Evolutionary conservation across 2,888 invertebrate species (phyloP).

Genomic region (Drymonia ruficornis): DNA sequence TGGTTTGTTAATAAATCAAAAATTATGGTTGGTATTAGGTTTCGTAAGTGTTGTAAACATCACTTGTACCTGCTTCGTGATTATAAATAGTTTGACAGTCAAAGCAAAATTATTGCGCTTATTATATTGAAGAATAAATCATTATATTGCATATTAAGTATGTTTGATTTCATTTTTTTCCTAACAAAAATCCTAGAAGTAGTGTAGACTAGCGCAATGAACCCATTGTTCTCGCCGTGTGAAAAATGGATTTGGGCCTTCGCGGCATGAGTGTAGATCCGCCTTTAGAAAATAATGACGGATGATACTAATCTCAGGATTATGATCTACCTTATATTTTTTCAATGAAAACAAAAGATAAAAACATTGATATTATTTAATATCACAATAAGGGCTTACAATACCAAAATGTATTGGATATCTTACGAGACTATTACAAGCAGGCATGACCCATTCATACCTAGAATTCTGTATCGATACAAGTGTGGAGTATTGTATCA

Average conservation of each 20-base stretch:
- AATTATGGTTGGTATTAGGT: slow-evolving; percentile 54
- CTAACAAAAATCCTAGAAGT: too few relatives aligned
- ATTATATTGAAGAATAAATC: slow-evolving; percentile 81
- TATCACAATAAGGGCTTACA: slow-evolving; percentile 67
- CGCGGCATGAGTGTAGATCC: too few relatives aligned
- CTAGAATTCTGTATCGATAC: background rate
- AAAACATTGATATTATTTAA: slow-evolving; percentile 64
- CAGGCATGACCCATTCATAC: slow-evolving; percentile 18
- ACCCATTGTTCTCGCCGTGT: too few relatives aligned
- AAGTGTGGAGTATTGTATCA: too few relatives aligned
- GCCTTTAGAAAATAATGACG: too few relatives aligned
- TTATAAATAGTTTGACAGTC: slow-evolving; percentile 80
- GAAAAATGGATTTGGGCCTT: too few relatives aligned
- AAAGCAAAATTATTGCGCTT: slow-evolving; percentile 85
- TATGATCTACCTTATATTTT: too few relatives aligned
- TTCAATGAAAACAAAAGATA: slow-evolving; percentile 12
- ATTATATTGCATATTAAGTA: slow-evolving; percentile 71
- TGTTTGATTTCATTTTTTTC: slow-evolving; percentile 46
- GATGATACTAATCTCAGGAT: too few relatives aligned
- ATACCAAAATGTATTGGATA: slow-evolving; percentile 51
- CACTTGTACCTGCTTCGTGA: slow-evolving; percentile 83
- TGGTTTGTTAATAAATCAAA: slow-evolving; percentile 37
- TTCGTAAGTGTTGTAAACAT: slow-evolving; percentile 78
- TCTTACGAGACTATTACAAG: slow-evolving; percentile 36
- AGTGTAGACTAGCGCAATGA: too few relatives aligned